Evolutionary conservation across 2,797 vertebrate genomes (phyloP).

Genomic region (Anguilla pacifica): DNA sequence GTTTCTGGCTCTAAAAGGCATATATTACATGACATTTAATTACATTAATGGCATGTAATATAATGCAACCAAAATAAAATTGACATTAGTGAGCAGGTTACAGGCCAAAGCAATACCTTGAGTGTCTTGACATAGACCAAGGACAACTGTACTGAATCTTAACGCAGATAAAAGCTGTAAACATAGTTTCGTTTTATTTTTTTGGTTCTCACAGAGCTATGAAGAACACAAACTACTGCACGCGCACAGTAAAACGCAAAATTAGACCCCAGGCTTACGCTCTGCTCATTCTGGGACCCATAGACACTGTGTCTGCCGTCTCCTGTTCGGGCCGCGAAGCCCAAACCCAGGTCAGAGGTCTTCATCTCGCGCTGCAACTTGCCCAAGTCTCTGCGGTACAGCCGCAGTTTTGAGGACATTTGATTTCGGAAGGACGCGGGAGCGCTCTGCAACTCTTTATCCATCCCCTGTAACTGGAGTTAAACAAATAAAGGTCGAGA

Average conservation of each 20-base stretch:
- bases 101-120: not conserved
- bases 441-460: conserved; percentile 84
- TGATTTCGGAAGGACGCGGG: conserved; percentile 82
- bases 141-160: not conserved
- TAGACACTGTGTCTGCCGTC: conserved; percentile 76
- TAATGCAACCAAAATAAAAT: too few relatives aligned
- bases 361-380: conserved; percentile 88
- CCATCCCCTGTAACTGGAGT: conserved; percentile 89
- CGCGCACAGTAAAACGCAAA: too few relatives aligned
- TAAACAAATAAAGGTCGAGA: not conserved
- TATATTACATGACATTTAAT: too few relatives aligned
- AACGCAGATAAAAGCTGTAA: not conserved
- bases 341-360: conserved; percentile 66
- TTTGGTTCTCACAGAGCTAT: not conserved
- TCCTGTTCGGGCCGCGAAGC: conserved; percentile 58
- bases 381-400: conserved; percentile 83
- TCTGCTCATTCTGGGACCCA: conserved; percentile 82
- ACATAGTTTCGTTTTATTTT: not conserved
- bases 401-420: conserved; percentile 86
- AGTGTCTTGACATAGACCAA: not conserved
- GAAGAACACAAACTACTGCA: not conserved
- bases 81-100: not conserved
- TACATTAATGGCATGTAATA: too few relatives aligned
- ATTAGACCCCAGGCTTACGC: conserved; percentile 71
- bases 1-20: not conserved